Evolutionary conservation across 30 jellyfish, hydroid and myxozoan genomes (phyloP).

Genomic region (Chironex yamaguchii): DNA sequence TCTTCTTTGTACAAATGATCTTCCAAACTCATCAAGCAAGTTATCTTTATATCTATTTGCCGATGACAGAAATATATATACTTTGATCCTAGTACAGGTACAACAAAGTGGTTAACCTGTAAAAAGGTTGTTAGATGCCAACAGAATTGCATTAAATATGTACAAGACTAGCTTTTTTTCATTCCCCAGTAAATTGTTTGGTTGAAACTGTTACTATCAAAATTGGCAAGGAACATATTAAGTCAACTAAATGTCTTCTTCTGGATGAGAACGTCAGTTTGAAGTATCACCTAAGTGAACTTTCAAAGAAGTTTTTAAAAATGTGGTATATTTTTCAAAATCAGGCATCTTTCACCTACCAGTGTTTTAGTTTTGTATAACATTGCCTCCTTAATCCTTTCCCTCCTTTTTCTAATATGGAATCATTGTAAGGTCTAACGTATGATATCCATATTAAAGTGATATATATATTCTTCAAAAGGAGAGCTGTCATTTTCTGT

Average conservation of each 20-base stretch:
- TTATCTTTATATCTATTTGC: slow-evolving; percentile 56
- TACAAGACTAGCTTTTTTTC: slow-evolving; percentile 46
- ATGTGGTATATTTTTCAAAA: too few species aligned
- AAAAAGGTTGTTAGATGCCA: slow-evolving; percentile 58
- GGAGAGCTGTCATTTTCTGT: slow-evolving; percentile 27
- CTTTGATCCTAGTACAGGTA: slow-evolving; percentile 33
- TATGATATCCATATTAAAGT: not conserved
- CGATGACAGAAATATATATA: slow-evolving; percentile 56
- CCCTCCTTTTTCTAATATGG: not conserved
- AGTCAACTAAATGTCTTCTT: too few species aligned
- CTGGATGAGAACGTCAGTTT: too few species aligned
- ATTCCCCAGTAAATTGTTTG: slow-evolving; percentile 16
- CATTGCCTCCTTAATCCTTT: too few species aligned
- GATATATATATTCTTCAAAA: slow-evolving; percentile 55
- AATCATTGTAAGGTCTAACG: not conserved
- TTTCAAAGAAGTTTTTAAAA: not conserved
- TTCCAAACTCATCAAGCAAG: slow-evolving; percentile 5
- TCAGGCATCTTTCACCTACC: too few species aligned
- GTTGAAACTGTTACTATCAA: slow-evolving; percentile 16
- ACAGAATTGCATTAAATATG: slow-evolving; percentile 59
- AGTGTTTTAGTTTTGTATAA: too few species aligned
- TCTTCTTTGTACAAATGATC: slow-evolving; percentile 51
- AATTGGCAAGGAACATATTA: slow-evolving; percentile 37
- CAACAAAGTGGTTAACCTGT: slow-evolving; percentile 56
- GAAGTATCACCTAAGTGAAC: not conserved